These are phyloP conservation scores for Condylura cristata DNA, from an alignment of 2,113 vertebrate species.

Conservation along the genomic window DNA sequence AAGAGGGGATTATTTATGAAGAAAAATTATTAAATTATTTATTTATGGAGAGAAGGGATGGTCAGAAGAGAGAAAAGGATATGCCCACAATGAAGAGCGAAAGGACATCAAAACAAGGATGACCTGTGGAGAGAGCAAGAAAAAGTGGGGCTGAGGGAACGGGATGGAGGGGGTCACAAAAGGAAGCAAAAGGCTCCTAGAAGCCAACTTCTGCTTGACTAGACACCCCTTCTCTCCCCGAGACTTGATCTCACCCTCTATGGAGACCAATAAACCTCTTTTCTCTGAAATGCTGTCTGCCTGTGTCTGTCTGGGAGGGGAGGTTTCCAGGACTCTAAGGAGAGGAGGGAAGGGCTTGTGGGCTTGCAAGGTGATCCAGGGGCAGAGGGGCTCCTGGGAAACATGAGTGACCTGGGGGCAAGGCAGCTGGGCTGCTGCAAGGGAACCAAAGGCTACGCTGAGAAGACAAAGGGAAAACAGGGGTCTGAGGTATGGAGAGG, in stretches of 20 bases:
- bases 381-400: too few species aligned
- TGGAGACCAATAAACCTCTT: conserved; percentile 72
- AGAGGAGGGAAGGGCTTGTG: not conserved
- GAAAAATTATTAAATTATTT: conserved; percentile 75
- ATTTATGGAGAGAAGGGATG: conserved; percentile 69
- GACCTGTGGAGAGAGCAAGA: not conserved
- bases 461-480: not conserved
- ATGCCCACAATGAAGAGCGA: not conserved
- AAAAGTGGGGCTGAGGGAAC: not conserved
- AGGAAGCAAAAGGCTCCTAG: not conserved
- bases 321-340: not conserved
- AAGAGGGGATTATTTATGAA: conserved; percentile 71
- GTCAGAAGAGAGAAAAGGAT: not conserved
- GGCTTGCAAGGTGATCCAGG: too few species aligned
- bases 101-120: not conserved
- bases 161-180: not conserved
- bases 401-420: not conserved
- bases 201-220: not conserved
- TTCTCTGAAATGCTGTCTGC: conserved; percentile 51
- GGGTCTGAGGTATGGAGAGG: not conserved
- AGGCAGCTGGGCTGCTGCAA: not conserved
- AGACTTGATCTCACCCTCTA: not conserved
- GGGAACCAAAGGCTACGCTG: not conserved
- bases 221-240: not conserved
- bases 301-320: not conserved